These are phyloP conservation scores for Crepidodera aurea DNA, from an alignment of 2,888 invertebrate genomes.

Conservation along the genomic window DNA sequence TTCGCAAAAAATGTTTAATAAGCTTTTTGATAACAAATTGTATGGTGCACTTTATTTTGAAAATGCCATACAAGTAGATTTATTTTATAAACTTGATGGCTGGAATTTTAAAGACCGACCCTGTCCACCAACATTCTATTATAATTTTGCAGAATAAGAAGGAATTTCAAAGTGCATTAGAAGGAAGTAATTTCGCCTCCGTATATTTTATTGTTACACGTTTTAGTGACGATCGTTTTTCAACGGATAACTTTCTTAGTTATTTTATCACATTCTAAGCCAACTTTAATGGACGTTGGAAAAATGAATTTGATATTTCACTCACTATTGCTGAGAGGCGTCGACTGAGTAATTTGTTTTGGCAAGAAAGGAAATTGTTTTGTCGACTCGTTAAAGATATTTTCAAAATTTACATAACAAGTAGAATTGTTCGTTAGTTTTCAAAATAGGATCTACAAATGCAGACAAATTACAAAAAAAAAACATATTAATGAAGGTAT, in stretches of 20 bases:
- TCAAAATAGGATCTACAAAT: too few species aligned
- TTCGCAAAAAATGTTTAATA: too few species aligned
- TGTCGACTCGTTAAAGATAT: too few species aligned
- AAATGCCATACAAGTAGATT: too few species aligned
- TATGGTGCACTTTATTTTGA: too few species aligned
- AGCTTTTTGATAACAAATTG: too few species aligned
- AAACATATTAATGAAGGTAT: too few species aligned
- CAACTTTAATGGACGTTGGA: background rate
- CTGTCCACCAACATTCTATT: background rate
- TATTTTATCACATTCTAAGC: background rate
- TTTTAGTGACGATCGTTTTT: slow-evolving; percentile 18
- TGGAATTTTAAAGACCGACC: background rate
- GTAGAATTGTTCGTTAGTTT: too few species aligned
- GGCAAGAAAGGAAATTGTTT: too few species aligned
- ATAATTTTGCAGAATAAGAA: slow-evolving; percentile 11
- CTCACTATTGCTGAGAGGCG: background rate
- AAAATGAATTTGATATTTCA: slow-evolving; percentile 3
- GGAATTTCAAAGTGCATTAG: slow-evolving; percentile 28
- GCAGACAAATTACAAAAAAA: too few species aligned
- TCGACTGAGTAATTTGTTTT: background rate
- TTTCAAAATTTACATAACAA: too few species aligned
- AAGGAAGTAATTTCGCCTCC: slow-evolving; percentile 26
- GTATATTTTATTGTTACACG: slow-evolving; percentile 29
- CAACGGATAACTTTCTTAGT: slow-evolving; percentile 9
- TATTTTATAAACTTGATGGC: too few species aligned